Percentiles rank a stretch among this genome's conserved stretches.
phyloP scores from a whole-genome alignment of 2,113 vertebrate species.

The Perognathus longimembris region DNA sequence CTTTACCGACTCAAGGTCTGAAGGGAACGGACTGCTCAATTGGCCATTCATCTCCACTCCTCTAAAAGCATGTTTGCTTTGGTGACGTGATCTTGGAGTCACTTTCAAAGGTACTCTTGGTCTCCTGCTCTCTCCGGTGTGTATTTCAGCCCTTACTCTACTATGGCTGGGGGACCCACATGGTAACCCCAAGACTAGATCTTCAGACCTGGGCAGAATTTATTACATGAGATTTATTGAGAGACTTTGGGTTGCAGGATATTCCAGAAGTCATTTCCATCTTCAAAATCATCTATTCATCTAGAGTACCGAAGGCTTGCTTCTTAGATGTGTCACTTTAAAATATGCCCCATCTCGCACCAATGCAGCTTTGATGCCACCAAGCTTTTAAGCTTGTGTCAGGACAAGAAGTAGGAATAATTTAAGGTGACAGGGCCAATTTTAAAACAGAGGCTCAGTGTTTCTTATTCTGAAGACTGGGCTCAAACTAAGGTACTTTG shows the following conservation, averaged over 20 bases:
- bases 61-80: background rate
- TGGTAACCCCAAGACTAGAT: background rate
- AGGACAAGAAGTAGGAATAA: slow-evolving; percentile 68
- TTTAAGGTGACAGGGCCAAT: slow-evolving; percentile 69
- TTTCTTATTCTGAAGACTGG: slow-evolving; percentile 67
- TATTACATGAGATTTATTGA: slow-evolving; percentile 56
- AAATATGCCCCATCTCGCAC: slow-evolving; percentile 56
- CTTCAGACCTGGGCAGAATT: slow-evolving; percentile 31
- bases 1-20: background rate
- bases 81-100: background rate
- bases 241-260: slow-evolving; percentile 6
- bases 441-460: slow-evolving; percentile 76
- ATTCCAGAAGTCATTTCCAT: slow-evolving; percentile 59
- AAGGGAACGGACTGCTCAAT: background rate
- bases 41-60: background rate
- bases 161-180: background rate
- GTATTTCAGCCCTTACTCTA: slow-evolving; percentile 9
- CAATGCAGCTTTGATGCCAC: slow-evolving; percentile 57
- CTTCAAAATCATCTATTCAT: slow-evolving; percentile 70
- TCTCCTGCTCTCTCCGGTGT: background rate
- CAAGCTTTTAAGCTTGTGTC: slow-evolving; percentile 60
- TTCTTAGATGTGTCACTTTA: slow-evolving; percentile 68
- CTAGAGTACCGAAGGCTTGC: slow-evolving; percentile 26
- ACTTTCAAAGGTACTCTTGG: slow-evolving; percentile 15
- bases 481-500: slow-evolving; percentile 59